Base-by-base conservation (phyloP, 2,113 vertebrate species). In the Lasiurus cinereus region DNA sequence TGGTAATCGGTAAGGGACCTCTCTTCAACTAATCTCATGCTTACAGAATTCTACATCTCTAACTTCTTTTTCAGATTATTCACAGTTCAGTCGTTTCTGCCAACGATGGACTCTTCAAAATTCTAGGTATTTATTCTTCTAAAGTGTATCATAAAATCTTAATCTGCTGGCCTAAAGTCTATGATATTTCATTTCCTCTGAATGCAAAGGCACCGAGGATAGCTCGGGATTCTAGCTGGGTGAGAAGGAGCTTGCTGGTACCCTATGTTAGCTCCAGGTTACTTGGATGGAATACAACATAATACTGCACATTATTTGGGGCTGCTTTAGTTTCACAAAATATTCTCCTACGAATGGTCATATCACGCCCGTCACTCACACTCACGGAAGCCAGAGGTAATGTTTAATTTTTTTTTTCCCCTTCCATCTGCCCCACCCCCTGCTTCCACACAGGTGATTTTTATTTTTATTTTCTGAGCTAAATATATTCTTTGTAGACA, bases 61-160 rank as follows among this genome's bases (percentile, higher is more conserved):
- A 80, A 67, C 52, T 69, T 90, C 79, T 95, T 92, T 88, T 83
- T 70, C 70, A 87, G 52, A 72, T 91, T 90, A 77, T 33, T 83
- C 72, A 78, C 21, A 62, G 59, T 62, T 62, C 27, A 78, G 48
- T 90, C 14, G 43, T 83, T 94, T 91, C 83, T 96, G 84, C 76
- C 87, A 94, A 79, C 22, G 52, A 70, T 29, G 83, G 89, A 86
- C 11, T 54, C 85, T 96, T 95, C 76, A 96, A 88, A 83, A 86
- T 82, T 89, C 43, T 90, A 84, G 62, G 62, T 90, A 92, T 90
- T 95, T 95, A 94, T 96, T 88, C 33, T 82, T 84, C 92, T 94
- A 92, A 95, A 88, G 70, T 94, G 21, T 93, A 91, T 79, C 66
- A 92, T 80, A 94, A 93, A 95, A 70, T 73, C 27, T 94, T 94